Evolutionary conservation across 2,797 vertebrate species (phyloP).

Genomic region (Ambastaia sidthimunki): DNA sequence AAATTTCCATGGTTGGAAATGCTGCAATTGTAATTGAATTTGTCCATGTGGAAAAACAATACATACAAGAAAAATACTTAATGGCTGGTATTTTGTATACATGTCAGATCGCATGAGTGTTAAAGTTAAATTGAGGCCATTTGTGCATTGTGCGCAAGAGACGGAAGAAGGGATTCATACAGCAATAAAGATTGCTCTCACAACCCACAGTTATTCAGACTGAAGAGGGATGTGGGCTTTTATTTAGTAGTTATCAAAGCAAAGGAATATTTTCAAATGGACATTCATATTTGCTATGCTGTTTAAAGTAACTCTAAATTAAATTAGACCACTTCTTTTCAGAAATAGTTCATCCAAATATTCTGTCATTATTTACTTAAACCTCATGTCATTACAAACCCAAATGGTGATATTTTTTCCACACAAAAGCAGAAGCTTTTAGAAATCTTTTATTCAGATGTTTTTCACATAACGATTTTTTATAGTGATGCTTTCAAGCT

Average conservation of each 20-base stretch:
- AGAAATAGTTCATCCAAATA: background rate
- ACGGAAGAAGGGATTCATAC: conserved; percentile 43
- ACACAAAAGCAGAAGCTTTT: background rate
- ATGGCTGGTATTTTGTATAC: conserved; percentile 78
- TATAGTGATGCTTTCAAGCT: background rate
- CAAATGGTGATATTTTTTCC: background rate
- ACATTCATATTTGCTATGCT: background rate
- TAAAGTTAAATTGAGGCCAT: conserved; percentile 74
- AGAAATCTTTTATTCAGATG: too few species aligned
- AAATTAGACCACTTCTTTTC: background rate
- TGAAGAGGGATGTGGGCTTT: conserved; percentile 14
- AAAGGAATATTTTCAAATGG: background rate
- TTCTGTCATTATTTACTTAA: conserved; percentile 4
- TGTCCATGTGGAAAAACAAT: conserved; percentile 79
- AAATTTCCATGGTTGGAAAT: conserved; percentile 60
- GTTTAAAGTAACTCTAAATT: background rate
- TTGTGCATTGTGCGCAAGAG: conserved; percentile 66
- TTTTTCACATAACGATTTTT: background rate
- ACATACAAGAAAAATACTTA: conserved; percentile 73
- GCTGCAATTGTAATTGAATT: conserved; percentile 70
- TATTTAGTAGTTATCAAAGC: background rate
- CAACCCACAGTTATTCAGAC: conserved; percentile 28
- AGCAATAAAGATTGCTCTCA: conserved; percentile 36
- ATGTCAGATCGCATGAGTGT: conserved; percentile 77
- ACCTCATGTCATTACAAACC: background rate